Evolutionary conservation across 2,113 vertebrate species (phyloP), one percentile per base, ranked within the genome.

Genomic region (Merops nubicus): DNA sequence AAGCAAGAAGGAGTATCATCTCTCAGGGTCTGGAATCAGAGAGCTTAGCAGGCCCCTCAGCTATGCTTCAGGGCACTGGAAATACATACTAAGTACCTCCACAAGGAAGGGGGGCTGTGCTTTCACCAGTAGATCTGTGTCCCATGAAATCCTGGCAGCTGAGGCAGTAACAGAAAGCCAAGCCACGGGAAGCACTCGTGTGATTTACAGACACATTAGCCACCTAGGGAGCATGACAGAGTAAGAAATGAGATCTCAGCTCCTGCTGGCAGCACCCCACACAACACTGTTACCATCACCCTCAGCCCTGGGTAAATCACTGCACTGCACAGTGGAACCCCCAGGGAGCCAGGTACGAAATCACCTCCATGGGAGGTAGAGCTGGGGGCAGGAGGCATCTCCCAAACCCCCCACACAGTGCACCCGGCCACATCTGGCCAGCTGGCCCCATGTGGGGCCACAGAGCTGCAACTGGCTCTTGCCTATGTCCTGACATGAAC

Each of bases 201-300:
- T 77, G 88, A 80, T 93, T 94, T 86, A 86, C 78, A 70, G 82
- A 65, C 68, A 84, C 60, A 63, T 86, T 83, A 91, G 57, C 65
- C 79, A 77, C 90, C 42, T 43, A 50, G 40, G 68, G 85, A 96
- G 75, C 34, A 31, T 3, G 51, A 43, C 21, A 74, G 3, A 9
- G 59, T 12, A 34, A 83, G 82, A 91, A 92, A 74, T 51, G 76
- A 67, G 51, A 77, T 72, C 72, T 74, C 54, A 84, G 1, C 59
- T 88, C 22, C 62, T 29, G 9, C 68, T 64, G 90, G 34, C 90
- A 92, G 65, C 43, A 54, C 31, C 7, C 74, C 75, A 45, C 34
- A 11, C 57, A 19, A 28, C 0, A 7, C 42, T 47, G n/a, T 38
- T 57, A 45, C 15, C 0, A 0, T 62, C 59, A 70, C 7, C 62